Evolutionary conservation across 2,797 vertebrate genomes (phyloP).

Genomic region (Leptodactylus fallax): DNA sequence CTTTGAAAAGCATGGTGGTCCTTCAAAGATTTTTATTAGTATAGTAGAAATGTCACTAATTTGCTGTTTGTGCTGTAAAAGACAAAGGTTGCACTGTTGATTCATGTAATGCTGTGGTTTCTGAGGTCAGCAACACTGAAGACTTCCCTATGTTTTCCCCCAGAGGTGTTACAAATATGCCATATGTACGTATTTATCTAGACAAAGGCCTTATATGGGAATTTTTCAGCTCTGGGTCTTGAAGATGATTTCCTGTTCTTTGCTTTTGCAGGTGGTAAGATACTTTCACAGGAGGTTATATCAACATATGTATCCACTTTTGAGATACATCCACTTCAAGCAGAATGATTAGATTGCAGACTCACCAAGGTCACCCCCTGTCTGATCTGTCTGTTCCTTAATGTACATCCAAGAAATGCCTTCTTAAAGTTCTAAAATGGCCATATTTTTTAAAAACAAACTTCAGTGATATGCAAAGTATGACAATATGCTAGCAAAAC

Average conservation of each 20-base stretch:
- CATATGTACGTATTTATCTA: constrained; percentile 66
- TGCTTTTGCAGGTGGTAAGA: constrained; percentile 67
- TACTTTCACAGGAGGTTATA: constrained; percentile 33
- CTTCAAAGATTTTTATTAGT: neutral
- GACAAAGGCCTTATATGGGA: constrained; percentile 42
- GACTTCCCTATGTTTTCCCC: constrained; percentile 58
- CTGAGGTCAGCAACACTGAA: constrained; percentile 52
- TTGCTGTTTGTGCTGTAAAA: constrained; percentile 10
- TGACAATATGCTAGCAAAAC: neutral
- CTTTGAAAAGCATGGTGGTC: constrained; percentile 36
- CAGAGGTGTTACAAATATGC: constrained; percentile 57
- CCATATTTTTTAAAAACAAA: neutral
- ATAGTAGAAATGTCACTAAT: constrained; percentile 1
- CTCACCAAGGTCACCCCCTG: neutral
- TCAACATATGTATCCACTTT: constrained; percentile 47
- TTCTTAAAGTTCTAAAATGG: neutral
- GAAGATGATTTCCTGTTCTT: constrained; percentile 64
- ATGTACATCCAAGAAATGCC: neutral
- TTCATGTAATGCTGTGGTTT: constrained; percentile 57
- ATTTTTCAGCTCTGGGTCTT: constrained; percentile 36
- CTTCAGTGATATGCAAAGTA: neutral
- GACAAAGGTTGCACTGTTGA: neutral
- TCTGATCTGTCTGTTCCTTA: constrained; percentile 10
- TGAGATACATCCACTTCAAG: constrained; percentile 4
- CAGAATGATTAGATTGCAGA: neutral